Conservation (phyloP, 2,797 vertebrate genomes). For the Hirundo rustica region DNA sequence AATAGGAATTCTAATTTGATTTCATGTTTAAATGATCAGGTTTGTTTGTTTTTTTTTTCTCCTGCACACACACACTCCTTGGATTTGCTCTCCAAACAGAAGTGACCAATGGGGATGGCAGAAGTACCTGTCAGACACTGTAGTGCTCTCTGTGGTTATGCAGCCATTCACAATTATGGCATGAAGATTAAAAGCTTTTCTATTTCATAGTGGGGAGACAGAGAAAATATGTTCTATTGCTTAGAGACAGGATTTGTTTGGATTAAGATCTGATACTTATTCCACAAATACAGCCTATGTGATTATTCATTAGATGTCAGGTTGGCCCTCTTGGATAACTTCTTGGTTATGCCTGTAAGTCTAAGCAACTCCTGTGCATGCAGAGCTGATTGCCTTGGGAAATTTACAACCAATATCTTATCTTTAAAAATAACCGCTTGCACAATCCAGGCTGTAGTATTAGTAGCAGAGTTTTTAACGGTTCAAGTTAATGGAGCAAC, state of each 20-base stretch:
- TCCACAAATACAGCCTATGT: neutral
- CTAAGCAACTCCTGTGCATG: neutral
- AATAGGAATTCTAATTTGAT: neutral
- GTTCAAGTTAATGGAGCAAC: neutral
- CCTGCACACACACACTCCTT: neutral
- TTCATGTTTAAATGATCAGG: neutral
- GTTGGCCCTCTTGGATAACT: neutral
- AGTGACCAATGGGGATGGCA: no score
- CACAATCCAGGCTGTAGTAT: neutral
- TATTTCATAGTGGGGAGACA: neutral
- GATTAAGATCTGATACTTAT: neutral
- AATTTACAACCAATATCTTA: neutral
- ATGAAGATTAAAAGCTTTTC: neutral
- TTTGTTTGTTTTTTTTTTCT: neutral
- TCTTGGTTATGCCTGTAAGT: neutral
- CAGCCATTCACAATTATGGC: neutral
- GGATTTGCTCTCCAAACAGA: neutral
- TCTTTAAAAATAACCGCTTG: slow-evolving; percentile 16
- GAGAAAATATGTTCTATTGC: neutral
- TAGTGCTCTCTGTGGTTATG: neutral
- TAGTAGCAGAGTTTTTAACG: neutral
- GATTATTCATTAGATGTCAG: neutral
- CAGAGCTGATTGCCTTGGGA: neutral
- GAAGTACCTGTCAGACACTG: neutral
- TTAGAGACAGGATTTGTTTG: neutral